These are phyloP conservation scores for Myiotriccus ornatus DNA, from an alignment of 2,797 vertebrate species.

Conservation along the genomic window DNA sequence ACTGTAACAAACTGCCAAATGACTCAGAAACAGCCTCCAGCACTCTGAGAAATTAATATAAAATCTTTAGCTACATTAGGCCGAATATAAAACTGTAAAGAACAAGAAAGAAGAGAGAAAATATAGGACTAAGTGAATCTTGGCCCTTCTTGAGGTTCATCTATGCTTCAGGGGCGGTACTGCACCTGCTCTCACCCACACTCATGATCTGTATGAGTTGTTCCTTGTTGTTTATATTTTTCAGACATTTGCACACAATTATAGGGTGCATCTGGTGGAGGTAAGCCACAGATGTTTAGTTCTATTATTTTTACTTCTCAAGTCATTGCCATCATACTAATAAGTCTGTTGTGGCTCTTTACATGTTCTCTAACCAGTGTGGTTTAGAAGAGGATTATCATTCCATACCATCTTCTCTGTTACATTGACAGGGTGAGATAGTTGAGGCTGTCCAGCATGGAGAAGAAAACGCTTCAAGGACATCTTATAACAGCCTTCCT, in stretches of 20 bases:
- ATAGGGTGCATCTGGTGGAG: not conserved
- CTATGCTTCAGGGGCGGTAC: not conserved
- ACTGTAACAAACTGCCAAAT: not conserved
- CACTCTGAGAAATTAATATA: not conserved
- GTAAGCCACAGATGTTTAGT: not conserved
- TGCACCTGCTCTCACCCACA: not conserved
- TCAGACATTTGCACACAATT: not conserved
- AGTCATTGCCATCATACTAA: not conserved
- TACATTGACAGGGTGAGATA: not conserved
- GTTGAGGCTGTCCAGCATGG: not conserved
- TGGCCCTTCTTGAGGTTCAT: not conserved
- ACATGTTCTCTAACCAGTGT: not conserved
- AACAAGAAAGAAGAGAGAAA: not conserved
- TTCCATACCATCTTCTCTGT: not conserved
- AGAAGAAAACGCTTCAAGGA: not conserved
- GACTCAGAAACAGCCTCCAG: not conserved
- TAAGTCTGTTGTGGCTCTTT: not conserved
- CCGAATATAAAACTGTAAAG: not conserved
- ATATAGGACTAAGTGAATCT: not conserved
- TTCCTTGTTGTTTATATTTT: not conserved
- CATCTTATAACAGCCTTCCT: not conserved
- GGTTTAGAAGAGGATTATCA: not conserved
- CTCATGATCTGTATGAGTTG: not conserved
- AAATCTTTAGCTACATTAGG: not conserved
- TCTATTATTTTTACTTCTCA: not conserved